Conservation (phyloP, 2,888 invertebrate genomes). For the Perdita meconis region DNA sequence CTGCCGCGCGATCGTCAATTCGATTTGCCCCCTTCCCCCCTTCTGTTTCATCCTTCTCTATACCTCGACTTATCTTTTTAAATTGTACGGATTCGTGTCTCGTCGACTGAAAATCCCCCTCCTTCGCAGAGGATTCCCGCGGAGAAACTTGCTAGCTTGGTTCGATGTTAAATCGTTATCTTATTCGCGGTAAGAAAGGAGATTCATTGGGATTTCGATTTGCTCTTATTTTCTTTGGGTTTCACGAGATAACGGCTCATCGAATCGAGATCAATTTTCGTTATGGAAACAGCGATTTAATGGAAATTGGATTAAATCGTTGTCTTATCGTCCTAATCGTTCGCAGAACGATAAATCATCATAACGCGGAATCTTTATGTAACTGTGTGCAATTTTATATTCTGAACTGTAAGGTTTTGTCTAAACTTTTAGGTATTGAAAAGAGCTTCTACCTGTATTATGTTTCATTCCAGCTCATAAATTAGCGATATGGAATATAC, state of each 20-base stretch:
- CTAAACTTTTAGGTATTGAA: too few relatives aligned
- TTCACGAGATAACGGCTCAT: neutral
- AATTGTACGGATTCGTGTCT: neutral
- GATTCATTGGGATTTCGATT: constrained; percentile 2
- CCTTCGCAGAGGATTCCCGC: neutral
- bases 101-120: neutral
- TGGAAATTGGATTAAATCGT: constrained; percentile 23
- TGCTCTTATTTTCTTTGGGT: neutral
- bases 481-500: too few relatives aligned
- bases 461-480: too few relatives aligned
- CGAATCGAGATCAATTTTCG: constrained; percentile 11
- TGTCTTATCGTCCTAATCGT: too few relatives aligned
- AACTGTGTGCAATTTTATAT: too few relatives aligned
- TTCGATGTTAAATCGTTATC: constrained; percentile 3
- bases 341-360: too few relatives aligned
- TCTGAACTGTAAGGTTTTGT: too few relatives aligned
- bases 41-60: neutral
- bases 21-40: constrained; percentile 22
- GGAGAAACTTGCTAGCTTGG: neutral
- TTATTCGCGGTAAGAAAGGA: neutral
- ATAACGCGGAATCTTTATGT: too few relatives aligned
- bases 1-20: constrained; percentile 13
- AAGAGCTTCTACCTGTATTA: too few relatives aligned
- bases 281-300: neutral
- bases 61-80: neutral